Percentiles rank a stretch among this genome's conserved stretches.
Evolutionary conservation across 2,888 invertebrate species (phyloP).

Genomic region (Ptilodon capucinus): DNA sequence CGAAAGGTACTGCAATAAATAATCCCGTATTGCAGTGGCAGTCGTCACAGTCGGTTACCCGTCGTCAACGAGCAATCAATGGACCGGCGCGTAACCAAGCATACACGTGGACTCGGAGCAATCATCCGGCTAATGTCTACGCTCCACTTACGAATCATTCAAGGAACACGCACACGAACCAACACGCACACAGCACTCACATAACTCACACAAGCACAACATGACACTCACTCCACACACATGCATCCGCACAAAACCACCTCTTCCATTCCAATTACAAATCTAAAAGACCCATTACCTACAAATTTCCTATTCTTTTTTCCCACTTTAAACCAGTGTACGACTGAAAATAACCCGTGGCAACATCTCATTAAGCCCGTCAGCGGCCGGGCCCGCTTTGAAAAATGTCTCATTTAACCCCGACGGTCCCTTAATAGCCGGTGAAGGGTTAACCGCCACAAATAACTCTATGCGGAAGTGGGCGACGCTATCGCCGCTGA

Average conservation of each 20-base stretch:
- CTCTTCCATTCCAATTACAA: slow-evolving; percentile 47
- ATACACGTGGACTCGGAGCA: slow-evolving; percentile 46
- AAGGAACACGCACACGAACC: slow-evolving; percentile 50
- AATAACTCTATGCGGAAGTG: slow-evolving; percentile 78
- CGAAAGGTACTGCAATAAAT: slow-evolving; percentile 31
- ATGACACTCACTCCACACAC: slow-evolving; percentile 8
- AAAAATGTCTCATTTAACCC: slow-evolving; percentile 82
- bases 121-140: slow-evolving; percentile 56
- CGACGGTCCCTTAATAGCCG: slow-evolving; percentile 74
- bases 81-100: slow-evolving; percentile 51
- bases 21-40: slow-evolving; percentile 35
- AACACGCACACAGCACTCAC: slow-evolving; percentile 1
- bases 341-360: slow-evolving; percentile 74
- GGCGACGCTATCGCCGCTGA: slow-evolving; percentile 56
- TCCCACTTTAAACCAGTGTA: slow-evolving; percentile 42
- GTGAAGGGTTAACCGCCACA: slow-evolving; percentile 78
- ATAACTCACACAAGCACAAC: slow-evolving; percentile 6
- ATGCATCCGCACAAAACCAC: slow-evolving; percentile 7
- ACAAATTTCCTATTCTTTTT: slow-evolving; percentile 41
- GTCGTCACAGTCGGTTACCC: slow-evolving; percentile 51
- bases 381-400: slow-evolving; percentile 68
- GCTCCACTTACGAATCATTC: slow-evolving; percentile 69
- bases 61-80: slow-evolving; percentile 54
- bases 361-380: slow-evolving; percentile 80
- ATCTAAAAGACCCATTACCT: slow-evolving; percentile 47